Conservation (phyloP, 2,888 invertebrate species). For the Cryptocheilus praepositus region DNA sequence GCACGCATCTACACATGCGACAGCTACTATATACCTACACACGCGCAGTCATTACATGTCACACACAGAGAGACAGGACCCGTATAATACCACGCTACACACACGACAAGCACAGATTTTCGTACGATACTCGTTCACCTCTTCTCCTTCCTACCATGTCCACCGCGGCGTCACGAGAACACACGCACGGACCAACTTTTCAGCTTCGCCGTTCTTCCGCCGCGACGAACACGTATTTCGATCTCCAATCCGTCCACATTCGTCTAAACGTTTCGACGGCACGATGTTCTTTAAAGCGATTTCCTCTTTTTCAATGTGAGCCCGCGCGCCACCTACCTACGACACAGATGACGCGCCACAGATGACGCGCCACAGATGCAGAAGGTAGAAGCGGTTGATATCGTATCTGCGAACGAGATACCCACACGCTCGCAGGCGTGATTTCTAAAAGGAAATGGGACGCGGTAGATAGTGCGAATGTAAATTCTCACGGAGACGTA, state of each 20-base stretch:
- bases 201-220: conserved; percentile 14
- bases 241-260: neutral
- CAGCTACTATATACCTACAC: conserved; percentile 8
- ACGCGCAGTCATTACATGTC: conserved; percentile 2
- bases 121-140: conserved; percentile 15
- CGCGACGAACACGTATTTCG: neutral
- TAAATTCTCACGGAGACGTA: too few species aligned
- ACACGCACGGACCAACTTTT: conserved; percentile 15
- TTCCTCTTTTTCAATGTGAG: too few species aligned
- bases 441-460: too few species aligned
- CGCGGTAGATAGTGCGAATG: too few species aligned
- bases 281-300: too few species aligned
- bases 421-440: too few species aligned
- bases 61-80: conserved; percentile 12
- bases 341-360: too few species aligned
- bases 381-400: too few species aligned
- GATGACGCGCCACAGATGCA: conserved; percentile 7
- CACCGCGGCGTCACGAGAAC: conserved; percentile 11
- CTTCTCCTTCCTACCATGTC: conserved; percentile 1
- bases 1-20: conserved; percentile 7
- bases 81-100: conserved; percentile 11
- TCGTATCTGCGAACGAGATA: too few species aligned
- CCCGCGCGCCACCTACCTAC: too few species aligned
- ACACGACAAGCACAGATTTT: neutral
- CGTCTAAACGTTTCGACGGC: neutral